A percentile compares a stretch with the other conserved stretches of the same genome.
phyloP scores from a whole-genome alignment of 1,140 invertebrate species.

The Oppia nitens region DNA sequence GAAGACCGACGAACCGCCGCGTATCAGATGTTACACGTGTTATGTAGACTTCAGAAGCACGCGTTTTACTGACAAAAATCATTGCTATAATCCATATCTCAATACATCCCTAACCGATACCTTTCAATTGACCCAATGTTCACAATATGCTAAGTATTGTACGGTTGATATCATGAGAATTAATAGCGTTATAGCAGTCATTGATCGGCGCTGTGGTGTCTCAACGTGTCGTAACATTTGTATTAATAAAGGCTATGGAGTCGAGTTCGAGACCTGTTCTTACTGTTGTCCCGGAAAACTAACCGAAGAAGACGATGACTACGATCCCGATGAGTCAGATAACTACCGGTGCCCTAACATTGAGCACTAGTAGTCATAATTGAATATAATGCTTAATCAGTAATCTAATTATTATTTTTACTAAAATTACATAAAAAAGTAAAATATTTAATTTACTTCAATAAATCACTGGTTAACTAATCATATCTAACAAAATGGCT shows the following conservation, averaged over 20 bases:
- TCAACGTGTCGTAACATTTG: slow-evolving; percentile 6
- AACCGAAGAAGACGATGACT: slow-evolving; percentile 5
- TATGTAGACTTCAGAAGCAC: neutral
- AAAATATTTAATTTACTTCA: too few relatives aligned
- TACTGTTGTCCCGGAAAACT: slow-evolving; percentile 8
- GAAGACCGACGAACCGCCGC: neutral
- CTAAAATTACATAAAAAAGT: too few relatives aligned
- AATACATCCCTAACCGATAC: neutral
- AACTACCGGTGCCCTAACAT: slow-evolving; percentile 1
- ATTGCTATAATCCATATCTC: neutral
- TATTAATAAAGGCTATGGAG: slow-evolving; percentile 3
- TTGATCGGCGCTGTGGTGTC: neutral
- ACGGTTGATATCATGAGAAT: neutral
- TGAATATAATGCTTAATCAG: too few relatives aligned
- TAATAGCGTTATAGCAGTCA: neutral
- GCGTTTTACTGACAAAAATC: neutral
- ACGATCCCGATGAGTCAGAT: neutral
- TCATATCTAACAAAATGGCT: too few relatives aligned
- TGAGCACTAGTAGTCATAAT: neutral
- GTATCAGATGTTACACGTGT: neutral
- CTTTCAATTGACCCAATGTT: neutral
- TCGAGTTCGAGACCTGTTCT: slow-evolving; percentile 5
- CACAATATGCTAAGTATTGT: neutral
- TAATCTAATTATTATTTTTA: too few relatives aligned
- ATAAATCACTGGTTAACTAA: too few relatives aligned